Conservation (phyloP, 2,888 invertebrate genomes). For the Apoderus coryli region DNA sequence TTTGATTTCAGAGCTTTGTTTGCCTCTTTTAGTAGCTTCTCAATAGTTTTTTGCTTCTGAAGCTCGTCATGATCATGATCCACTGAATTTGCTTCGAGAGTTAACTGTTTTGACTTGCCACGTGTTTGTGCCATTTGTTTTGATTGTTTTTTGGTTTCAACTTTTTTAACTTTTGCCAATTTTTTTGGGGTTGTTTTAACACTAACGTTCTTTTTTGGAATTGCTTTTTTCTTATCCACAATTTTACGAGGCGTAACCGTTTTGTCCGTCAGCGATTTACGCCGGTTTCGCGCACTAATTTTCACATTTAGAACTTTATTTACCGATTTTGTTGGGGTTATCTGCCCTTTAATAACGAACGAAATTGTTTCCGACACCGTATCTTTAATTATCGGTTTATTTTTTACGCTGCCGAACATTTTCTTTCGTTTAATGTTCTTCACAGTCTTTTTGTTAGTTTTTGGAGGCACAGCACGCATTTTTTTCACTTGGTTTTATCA, state of each 20-base stretch:
- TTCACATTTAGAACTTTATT: constrained; percentile 22
- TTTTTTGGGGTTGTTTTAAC: constrained; percentile 23
- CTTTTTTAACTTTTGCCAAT: constrained; percentile 22
- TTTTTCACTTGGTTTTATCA: too few species aligned
- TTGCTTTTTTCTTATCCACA: constrained; percentile 6
- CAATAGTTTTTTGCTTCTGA: constrained; percentile 19
- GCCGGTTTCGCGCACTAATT: constrained; percentile 8
- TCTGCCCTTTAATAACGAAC: constrained; percentile 30
- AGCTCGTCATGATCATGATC: constrained; percentile 20
- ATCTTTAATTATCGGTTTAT: constrained; percentile 23
- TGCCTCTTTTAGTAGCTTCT: constrained; percentile 20
- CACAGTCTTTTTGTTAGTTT: too few species aligned
- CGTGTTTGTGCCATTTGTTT: constrained; percentile 14
- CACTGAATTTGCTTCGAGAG: constrained; percentile 6
- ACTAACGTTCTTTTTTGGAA: constrained; percentile 5
- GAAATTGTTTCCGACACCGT: constrained; percentile 30
- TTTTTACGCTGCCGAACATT: too few species aligned
- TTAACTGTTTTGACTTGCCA: constrained; percentile 7
- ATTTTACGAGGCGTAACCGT: constrained; percentile 9
- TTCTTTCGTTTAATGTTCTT: too few species aligned
- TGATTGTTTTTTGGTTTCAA: constrained; percentile 21
- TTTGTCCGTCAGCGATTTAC: constrained; percentile 7
- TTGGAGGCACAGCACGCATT: too few species aligned
- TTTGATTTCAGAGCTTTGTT: constrained; percentile 15
- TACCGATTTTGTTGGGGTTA: constrained; percentile 26